phyloP scores from a whole-genome alignment of 2,113 vertebrate genomes.

The Edolisoma coerulescens region DNA sequence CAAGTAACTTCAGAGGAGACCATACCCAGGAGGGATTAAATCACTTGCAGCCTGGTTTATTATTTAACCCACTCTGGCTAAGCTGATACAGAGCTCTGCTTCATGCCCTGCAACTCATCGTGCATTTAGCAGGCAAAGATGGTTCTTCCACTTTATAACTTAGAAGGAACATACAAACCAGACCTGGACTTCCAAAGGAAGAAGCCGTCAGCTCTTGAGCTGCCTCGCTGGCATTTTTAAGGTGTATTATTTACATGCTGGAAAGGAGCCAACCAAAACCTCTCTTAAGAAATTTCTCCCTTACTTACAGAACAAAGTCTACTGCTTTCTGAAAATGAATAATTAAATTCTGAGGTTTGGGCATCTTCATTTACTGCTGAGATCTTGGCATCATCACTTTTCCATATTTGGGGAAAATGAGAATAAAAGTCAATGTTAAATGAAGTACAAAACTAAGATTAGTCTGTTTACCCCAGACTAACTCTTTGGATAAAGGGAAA shows the following conservation, averaged over 20 bases:
- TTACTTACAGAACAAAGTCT: neutral
- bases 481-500: neutral
- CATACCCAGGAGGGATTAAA: neutral
- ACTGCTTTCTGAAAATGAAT: neutral
- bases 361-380: neutral
- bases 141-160: neutral
- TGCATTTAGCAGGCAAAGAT: neutral
- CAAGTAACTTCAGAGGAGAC: neutral
- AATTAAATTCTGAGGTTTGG: constrained; percentile 29
- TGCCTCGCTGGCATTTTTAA: neutral
- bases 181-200: neutral
- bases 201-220: neutral
- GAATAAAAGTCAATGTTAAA: neutral
- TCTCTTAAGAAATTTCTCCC: neutral
- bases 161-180: neutral
- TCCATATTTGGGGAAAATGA: neutral
- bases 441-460: neutral
- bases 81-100: neutral
- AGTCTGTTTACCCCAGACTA: neutral
- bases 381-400: neutral
- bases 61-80: neutral
- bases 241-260: neutral
- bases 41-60: neutral
- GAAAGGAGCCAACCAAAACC: neutral
- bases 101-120: neutral